Evolutionary conservation across 2,113 vertebrate species (phyloP).

Genomic region (Antidorcas marsupialis): DNA sequence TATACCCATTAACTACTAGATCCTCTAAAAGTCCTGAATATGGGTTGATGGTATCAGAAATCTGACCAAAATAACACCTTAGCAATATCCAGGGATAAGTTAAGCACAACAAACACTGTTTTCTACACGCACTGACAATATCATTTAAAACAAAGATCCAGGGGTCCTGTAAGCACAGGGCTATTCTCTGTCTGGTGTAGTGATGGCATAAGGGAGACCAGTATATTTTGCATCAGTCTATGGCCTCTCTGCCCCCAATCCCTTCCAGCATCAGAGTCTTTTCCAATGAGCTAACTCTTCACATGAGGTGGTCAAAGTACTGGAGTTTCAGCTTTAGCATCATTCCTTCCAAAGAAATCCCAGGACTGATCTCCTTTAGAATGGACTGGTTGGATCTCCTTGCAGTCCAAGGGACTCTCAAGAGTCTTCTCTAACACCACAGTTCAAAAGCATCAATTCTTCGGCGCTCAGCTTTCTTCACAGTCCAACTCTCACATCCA

Average conservation of each 20-base stretch:
- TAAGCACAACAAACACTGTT: neutral
- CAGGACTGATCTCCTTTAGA: too few relatives aligned
- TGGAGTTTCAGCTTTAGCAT: too few relatives aligned
- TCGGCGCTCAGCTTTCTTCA: fast-evolving
- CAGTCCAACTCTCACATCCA: too few relatives aligned
- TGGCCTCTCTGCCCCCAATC: neutral
- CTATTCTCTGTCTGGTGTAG: neutral
- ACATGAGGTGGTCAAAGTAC: too few relatives aligned
- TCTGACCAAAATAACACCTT: neutral
- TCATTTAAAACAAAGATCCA: neutral
- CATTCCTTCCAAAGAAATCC: too few relatives aligned
- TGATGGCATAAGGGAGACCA: neutral
- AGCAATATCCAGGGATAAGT: neutral
- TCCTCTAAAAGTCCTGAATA: neutral
- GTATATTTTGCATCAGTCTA: neutral
- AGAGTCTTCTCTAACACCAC: too few relatives aligned
- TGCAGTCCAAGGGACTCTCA: too few relatives aligned
- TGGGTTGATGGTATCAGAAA: neutral
- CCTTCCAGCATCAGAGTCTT: too few relatives aligned
- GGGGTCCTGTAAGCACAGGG: neutral
- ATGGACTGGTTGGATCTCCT: too few relatives aligned
- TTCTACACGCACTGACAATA: neutral
- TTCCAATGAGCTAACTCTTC: too few relatives aligned
- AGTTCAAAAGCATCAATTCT: too few relatives aligned
- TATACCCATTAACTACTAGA: neutral